Conservation (phyloP, 2,113 vertebrate genomes). For the Melospiza georgiana region DNA sequence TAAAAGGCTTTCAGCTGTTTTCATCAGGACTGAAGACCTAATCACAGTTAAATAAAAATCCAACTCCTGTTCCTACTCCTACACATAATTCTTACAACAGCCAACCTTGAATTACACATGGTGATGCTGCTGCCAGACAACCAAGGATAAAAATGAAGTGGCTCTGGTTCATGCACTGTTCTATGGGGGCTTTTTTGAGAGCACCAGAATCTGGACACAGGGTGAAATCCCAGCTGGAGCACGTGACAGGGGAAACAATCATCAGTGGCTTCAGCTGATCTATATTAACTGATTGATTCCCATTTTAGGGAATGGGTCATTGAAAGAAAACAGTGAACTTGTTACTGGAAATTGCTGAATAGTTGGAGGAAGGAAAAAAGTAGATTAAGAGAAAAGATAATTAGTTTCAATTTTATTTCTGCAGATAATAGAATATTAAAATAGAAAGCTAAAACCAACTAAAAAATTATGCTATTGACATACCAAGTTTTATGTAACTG, state of each 20-base stretch:
- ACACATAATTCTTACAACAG: neutral
- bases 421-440: neutral
- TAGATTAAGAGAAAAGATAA: neutral
- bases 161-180: neutral
- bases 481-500: neutral
- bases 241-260: neutral
- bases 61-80: neutral
- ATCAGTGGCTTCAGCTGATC: neutral
- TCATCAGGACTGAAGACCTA: conserved; percentile 22
- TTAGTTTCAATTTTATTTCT: neutral
- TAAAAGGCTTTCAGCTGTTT: neutral
- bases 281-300: neutral
- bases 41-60: conserved; percentile 9
- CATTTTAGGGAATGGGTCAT: neutral
- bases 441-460: neutral
- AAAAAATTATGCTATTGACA: neutral
- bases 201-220: neutral
- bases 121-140: neutral
- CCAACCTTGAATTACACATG: neutral
- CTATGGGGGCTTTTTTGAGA: neutral
- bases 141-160: neutral
- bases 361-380: neutral
- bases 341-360: neutral
- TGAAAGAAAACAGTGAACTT: neutral
- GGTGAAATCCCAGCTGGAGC: neutral